Evolutionary conservation across 2,113 vertebrate species (phyloP), one percentile per base, ranked within the genome.

Genomic region (Guaruba guarouba): DNA sequence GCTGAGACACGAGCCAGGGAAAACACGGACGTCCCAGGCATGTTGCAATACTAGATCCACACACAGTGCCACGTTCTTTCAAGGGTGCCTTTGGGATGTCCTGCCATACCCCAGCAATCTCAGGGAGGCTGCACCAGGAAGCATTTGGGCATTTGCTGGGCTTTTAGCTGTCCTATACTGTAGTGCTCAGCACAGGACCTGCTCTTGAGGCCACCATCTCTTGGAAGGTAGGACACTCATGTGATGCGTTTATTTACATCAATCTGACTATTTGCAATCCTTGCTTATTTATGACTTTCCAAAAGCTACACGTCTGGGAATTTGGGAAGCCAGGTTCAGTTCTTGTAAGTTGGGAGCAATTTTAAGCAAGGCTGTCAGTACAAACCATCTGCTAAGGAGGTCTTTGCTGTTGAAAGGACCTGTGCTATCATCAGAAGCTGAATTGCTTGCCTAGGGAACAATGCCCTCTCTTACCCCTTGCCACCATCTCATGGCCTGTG

Each of bases 11-110:
- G 41, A 74, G 35, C 17, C 24, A 63, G 33, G 13, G n/a, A 27
- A 41, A 69, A 61, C 0, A 0, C 7, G 52, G 10, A 23, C 9
- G 8, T 61, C 35, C 8, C 27, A n/a, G 31, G 12, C n/a, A 28
- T 7, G 16, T 17, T 39, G 7, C 46, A 13, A 35, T n/a, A 54
- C 24, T 15, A 39, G 51, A 61, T 16, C 43, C 27, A 31, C 19
- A 15, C 15, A 13, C 17, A 11, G 33, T 20, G 22, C 22, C 24
- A 16, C 2, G 57, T 44, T 59, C 68, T 83, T n/a, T 48, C 27
- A 27, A 33, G 67, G 61, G 20, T 44, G 35, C 17, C 41, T 44
- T 23, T 46, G 48, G 46, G 48, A 25, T 1, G 3, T 8, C 67
- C 49, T 70, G 22, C 31, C 31, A 19, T 12, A 12, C 17, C 7